Percentiles rank a stretch among this genome's conserved stretches.
phyloP scores from a whole-genome alignment of 92 coral and sea anemone species.

The Umimayanthus kanabou region DNA sequence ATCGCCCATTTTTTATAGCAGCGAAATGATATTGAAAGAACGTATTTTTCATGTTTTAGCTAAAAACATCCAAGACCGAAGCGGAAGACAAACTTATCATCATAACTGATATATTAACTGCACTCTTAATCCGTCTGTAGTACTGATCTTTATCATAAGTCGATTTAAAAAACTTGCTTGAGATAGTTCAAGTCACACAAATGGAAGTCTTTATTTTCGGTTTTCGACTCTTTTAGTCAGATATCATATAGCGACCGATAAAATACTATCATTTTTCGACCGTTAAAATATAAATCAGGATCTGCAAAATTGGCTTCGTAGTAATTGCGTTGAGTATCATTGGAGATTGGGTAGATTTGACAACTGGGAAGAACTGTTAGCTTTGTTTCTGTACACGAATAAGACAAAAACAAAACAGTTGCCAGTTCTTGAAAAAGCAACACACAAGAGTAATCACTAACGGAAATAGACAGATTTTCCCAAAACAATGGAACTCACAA shows the following conservation, averaged over 20 bases:
- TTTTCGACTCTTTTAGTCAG: no score
- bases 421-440: neutral
- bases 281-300: neutral
- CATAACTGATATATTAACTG: no score
- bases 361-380: neutral
- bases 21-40: neutral
- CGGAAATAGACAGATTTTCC: slow-evolving; percentile 4
- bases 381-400: neutral
- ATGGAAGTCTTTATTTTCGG: no score
- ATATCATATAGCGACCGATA: no score
- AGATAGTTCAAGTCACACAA: no score
- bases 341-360: neutral
- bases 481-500: neutral
- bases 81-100: neutral
- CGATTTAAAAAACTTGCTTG: no score
- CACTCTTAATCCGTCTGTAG: neutral
- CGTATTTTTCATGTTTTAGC: neutral
- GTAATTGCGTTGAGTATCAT: neutral
- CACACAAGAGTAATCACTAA: neutral
- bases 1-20: no score
- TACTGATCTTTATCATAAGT: no score
- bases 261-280: neutral
- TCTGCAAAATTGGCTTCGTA: neutral
- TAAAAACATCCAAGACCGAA: neutral
- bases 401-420: neutral